A percentile compares a stretch with the other conserved stretches of the same genome.
Conservation (phyloP, 2,113 vertebrate species). For the Phainopepla nitens region DNA sequence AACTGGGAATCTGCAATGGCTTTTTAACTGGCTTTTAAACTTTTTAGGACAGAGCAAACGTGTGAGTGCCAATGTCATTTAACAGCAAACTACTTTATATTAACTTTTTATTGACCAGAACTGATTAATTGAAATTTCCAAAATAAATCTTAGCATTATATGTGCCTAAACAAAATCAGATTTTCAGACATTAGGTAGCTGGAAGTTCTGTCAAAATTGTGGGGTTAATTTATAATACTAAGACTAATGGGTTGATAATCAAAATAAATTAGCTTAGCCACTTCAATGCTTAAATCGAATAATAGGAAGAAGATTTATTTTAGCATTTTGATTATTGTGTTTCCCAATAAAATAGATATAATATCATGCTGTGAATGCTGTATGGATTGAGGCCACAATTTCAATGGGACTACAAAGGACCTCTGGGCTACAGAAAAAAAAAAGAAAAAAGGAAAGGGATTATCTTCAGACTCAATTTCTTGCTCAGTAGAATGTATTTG, state of each 20-base stretch:
- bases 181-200: not conserved
- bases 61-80: not conserved
- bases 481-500: not conserved
- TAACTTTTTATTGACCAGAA: slow-evolving; percentile 16
- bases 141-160: not conserved
- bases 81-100: not conserved
- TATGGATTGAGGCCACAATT: not conserved
- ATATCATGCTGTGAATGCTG: not conserved
- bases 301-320: slow-evolving; percentile 13
- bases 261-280: not conserved
- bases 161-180: not conserved
- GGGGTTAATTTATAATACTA: not conserved
- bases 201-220: not conserved
- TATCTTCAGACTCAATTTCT: not conserved
- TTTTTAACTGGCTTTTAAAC: not conserved
- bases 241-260: not conserved
- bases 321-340: not conserved
- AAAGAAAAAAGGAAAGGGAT: not conserved
- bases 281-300: not conserved
- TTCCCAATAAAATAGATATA: not conserved
- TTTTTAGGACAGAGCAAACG: not conserved
- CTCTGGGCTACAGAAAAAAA: not conserved
- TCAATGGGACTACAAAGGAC: not conserved
- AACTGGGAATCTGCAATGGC: not conserved
- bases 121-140: not conserved